A percentile compares a stretch with the other conserved stretches of the same genome.
Conservation (phyloP, 2,888 invertebrate species). For the Emmelina monodactyla region DNA sequence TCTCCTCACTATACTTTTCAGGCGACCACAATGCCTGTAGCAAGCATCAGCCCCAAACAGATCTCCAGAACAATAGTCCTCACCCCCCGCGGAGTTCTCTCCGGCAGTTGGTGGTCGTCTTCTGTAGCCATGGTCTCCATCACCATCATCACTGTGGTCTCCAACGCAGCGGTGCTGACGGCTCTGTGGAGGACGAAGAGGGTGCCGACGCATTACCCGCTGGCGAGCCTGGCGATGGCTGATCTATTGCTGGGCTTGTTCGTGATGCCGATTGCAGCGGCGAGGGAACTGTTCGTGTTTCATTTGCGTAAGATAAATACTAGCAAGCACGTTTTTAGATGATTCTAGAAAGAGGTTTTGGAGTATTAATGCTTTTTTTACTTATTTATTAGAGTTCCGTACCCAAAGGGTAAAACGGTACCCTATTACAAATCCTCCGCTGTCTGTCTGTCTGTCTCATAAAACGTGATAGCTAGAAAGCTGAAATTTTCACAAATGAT, state of each 20-base stretch:
- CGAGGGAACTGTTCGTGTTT: slow-evolving; percentile 63
- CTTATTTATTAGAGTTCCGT: too few relatives aligned
- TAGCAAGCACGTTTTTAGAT: too few relatives aligned
- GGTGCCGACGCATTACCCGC: slow-evolving; percentile 70
- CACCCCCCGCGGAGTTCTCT: slow-evolving; percentile 26
- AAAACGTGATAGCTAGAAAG: too few relatives aligned
- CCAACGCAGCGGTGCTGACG: slow-evolving; percentile 36
- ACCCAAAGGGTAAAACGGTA: too few relatives aligned
- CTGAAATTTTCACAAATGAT: too few relatives aligned
- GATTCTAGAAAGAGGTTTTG: too few relatives aligned
- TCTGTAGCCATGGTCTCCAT: slow-evolving; percentile 29
- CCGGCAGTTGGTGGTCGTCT: slow-evolving; percentile 24
- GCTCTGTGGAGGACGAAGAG: slow-evolving; percentile 32
- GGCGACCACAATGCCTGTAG: not conserved
- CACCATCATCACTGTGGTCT: slow-evolving; percentile 27
- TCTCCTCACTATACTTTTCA: not conserved
- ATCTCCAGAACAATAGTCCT: slow-evolving; percentile 17
- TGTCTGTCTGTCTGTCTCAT: too few relatives aligned
- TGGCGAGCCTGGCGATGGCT: slow-evolving; percentile 72
- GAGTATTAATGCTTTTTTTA: too few relatives aligned
- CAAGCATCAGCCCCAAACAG: slow-evolving; percentile 12
- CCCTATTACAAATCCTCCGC: too few relatives aligned
- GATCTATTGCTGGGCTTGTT: slow-evolving; percentile 67
- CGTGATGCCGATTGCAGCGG: slow-evolving; percentile 65
- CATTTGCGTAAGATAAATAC: slow-evolving; percentile 39